Percentiles rank a stretch among this genome's conserved stretches.
These are phyloP conservation scores for Scopus umbretta DNA, from an alignment of 2,113 vertebrate species.

Conservation along the genomic window DNA sequence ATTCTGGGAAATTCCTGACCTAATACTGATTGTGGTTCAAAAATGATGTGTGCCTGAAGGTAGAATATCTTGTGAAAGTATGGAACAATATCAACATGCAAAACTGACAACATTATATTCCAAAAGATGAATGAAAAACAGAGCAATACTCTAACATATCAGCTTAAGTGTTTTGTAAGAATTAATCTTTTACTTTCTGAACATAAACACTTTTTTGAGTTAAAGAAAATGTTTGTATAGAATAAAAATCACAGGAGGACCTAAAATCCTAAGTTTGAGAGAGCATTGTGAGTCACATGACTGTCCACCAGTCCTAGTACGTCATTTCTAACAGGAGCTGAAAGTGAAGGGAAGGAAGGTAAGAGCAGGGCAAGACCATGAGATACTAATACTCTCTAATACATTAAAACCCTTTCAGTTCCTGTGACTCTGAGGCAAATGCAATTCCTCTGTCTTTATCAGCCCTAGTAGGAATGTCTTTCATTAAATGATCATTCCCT, in stretches of 20 bases:
- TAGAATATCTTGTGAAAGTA: neutral
- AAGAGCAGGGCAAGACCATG: neutral
- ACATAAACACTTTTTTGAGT: neutral
- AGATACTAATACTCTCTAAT: neutral
- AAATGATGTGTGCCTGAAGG: neutral
- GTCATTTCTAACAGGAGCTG: neutral
- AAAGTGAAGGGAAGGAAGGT: neutral
- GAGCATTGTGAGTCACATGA: rapidly evolving
- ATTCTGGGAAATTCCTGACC: neutral
- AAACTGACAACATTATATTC: neutral
- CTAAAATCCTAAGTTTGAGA: neutral
- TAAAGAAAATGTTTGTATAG: neutral
- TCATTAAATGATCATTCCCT: neutral
- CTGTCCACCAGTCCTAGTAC: neutral
- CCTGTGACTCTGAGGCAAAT: neutral
- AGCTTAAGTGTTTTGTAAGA: neutral
- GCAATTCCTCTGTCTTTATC: neutral
- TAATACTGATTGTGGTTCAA: neutral
- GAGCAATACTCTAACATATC: neutral
- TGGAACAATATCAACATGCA: neutral
- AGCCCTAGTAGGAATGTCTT: neutral
- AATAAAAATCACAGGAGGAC: neutral
- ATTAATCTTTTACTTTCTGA: neutral
- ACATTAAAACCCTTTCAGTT: neutral
- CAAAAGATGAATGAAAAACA: neutral